Evolutionary conservation across 2,888 invertebrate genomes (phyloP), one percentile per base, ranked within the genome.

Genomic region (Spodoptera littoralis): DNA sequence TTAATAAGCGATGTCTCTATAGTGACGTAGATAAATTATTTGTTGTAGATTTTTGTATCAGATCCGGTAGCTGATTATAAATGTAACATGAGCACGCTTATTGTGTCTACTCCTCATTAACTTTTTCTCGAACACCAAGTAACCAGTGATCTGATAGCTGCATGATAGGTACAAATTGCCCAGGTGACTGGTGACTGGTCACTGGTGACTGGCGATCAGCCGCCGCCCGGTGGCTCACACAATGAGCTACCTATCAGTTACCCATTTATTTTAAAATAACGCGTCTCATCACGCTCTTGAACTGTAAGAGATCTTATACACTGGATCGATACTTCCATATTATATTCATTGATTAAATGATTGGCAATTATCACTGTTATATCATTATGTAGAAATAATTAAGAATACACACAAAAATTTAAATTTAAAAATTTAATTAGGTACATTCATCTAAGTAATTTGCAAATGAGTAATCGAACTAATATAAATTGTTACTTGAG

Each of bases 161-260:
- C 36, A n/a, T 42, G 53, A 44, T 56, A 30, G 49, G 41, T 54
- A 70, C 69, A 74, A 70, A 57, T 68, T 52, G 67, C 47, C 43
- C 66, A 55, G 30, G 43, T 49, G 50, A 43, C 43, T n/a, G 11
- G 12, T 36, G 58, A 45, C 36, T 36, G 5, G 4, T 8, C 4
- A 24, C 24, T 24, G 27, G 27, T 27, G 18, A 36, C 54, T 11
- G 36, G 43, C 50, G 58, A 18, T 55, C 51, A 41, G 47, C 42
- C 47, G n/a, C 36, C 36, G 36, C 36, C 42, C 11, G 22, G 18
- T 46, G 47, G 30, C 47, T 55, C n/a, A 44, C 49, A 56, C 75
- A 74, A 71, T 75, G 47, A 74, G 44, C 62, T 24, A 69, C 69
- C 59, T 54, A 69, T 58, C 47, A 52, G 45, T 18, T 70, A 42